These are phyloP conservation scores for Alouatta palliata DNA, from an alignment of 2,113 vertebrate species.

Conservation along the genomic window DNA sequence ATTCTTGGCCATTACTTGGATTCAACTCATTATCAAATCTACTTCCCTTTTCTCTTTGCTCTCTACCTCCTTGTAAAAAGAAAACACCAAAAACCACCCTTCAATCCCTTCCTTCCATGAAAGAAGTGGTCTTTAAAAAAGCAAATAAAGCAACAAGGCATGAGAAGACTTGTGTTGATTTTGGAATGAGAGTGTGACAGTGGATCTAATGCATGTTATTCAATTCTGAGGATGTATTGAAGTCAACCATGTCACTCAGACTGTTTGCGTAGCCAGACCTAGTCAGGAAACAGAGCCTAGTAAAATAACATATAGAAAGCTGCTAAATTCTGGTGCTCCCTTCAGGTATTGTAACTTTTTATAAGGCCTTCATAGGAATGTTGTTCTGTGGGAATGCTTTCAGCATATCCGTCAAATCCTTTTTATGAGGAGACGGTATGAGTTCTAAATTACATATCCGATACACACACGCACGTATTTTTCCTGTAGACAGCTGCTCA, in stretches of 20 bases:
- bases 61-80: conserved; percentile 24
- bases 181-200: conserved; percentile 34
- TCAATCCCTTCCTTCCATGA: background rate
- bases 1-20: conserved; percentile 12
- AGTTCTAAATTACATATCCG: background rate
- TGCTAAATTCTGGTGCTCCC: background rate
- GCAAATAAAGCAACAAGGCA: conserved; percentile 44
- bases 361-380: background rate
- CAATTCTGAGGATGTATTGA: conserved; percentile 1
- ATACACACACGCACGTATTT: background rate
- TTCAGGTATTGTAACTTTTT: conserved; percentile 40
- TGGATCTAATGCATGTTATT: conserved; percentile 23
- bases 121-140: conserved; percentile 32
- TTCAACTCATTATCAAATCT: conserved; percentile 40
- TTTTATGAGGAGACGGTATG: background rate
- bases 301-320: conserved; percentile 33
- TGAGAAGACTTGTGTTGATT: conserved; percentile 31
- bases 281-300: conserved; percentile 40
- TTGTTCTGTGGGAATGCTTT: conserved; percentile 26
- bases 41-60: conserved; percentile 45
- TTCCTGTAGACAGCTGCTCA: background rate
- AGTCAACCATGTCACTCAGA: conserved; percentile 40
- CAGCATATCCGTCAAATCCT: background rate
- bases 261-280: conserved; percentile 2
- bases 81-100: conserved; percentile 33